Evolutionary conservation across 1,140 invertebrate species (phyloP).

Genomic region (Pseudachorutes palmiensis): DNA sequence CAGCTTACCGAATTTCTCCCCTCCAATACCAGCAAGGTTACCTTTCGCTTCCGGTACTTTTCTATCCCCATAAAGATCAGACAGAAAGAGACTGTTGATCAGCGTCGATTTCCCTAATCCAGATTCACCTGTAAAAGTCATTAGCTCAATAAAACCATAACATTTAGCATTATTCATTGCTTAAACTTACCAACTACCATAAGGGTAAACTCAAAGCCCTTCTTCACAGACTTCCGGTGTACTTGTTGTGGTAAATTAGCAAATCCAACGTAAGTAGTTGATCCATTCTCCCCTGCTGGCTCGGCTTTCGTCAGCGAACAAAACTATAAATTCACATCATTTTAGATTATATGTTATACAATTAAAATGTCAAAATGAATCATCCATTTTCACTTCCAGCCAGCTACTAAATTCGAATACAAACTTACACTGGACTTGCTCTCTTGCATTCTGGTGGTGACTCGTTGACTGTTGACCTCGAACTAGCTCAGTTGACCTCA

Average conservation of each 20-base stretch:
- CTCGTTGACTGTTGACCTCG: no score
- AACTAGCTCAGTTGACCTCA: no score
- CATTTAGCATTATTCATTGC: not conserved
- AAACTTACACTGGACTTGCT: no score
- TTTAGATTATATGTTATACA: no score
- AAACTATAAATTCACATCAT: no score
- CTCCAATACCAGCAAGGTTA: slow-evolving; percentile 43
- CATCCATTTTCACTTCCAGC: no score
- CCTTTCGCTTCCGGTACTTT: slow-evolving; percentile 75
- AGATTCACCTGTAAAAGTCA: slow-evolving; percentile 65
- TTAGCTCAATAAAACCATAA: not conserved
- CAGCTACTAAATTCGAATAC: no score
- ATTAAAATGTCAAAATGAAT: no score
- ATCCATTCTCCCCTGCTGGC: slow-evolving; percentile 50
- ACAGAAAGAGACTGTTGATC: slow-evolving; percentile 95
- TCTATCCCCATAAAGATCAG: slow-evolving; percentile 85
- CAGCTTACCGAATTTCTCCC: slow-evolving; percentile 24
- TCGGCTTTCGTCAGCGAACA: no score
- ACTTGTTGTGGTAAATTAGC: slow-evolving; percentile 94
- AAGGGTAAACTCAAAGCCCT: slow-evolving; percentile 94
- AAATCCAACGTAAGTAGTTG: slow-evolving; percentile 82
- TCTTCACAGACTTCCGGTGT: slow-evolving; percentile 90
- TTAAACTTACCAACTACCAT: slow-evolving; percentile 85
- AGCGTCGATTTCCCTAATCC: slow-evolving; percentile 96
- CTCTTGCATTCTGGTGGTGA: no score